A percentile compares a stretch with the other conserved stretches of the same genome.
Conservation (phyloP, 2,113 vertebrate species). For the Aythya baeri region DNA sequence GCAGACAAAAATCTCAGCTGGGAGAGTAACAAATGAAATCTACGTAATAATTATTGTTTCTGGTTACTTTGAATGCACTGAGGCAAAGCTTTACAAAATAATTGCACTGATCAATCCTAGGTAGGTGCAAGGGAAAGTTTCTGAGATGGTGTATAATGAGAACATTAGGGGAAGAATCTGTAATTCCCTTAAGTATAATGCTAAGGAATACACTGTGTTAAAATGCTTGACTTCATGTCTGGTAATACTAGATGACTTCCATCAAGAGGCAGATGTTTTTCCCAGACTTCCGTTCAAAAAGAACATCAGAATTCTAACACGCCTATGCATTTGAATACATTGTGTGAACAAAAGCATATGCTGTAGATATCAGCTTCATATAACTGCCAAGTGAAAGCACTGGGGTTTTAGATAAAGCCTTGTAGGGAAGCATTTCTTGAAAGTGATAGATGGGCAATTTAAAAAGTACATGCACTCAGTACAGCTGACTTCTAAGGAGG, state of each 20-base stretch:
- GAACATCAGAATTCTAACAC: conserved; percentile 50
- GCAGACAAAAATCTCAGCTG: conserved; percentile 6
- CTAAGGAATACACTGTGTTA: neutral
- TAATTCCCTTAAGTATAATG: neutral
- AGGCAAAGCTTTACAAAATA: conserved; percentile 60
- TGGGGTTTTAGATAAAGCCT: neutral
- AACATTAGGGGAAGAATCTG: conserved; percentile 11
- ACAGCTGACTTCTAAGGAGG: neutral
- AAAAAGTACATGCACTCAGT: neutral
- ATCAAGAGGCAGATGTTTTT: conserved; percentile 69
- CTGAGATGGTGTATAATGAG: neutral
- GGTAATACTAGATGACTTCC: conserved; percentile 58
- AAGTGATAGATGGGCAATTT: neutral
- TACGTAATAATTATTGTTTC: conserved; percentile 58
- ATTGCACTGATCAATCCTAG: conserved; percentile 41
- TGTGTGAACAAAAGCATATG: neutral
- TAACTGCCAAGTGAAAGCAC: neutral
- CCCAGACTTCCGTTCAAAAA: conserved; percentile 19
- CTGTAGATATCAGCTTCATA: neutral
- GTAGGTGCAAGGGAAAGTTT: neutral
- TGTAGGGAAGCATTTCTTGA: conserved; percentile 12
- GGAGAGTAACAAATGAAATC: conserved; percentile 34
- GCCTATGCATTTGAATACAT: neutral
- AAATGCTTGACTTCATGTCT: conserved; percentile 58
- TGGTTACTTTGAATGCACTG: conserved; percentile 40